These are phyloP conservation scores for Leptinotarsa peninsularis DNA, from an alignment of 2,888 invertebrate genomes.

Conservation along the genomic window DNA sequence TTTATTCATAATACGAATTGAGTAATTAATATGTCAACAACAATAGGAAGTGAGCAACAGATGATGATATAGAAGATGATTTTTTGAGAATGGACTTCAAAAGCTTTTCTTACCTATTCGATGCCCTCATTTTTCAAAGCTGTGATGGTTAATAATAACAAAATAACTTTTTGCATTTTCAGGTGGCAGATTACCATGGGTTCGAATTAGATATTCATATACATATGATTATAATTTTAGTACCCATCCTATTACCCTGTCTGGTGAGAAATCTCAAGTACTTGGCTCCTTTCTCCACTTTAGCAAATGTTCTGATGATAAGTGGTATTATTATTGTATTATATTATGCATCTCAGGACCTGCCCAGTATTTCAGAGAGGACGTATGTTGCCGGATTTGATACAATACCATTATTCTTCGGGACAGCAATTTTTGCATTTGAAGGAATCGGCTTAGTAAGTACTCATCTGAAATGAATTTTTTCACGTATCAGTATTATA, in stretches of 20 bases:
- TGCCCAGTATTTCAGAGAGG: slow-evolving; percentile 75
- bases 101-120: too few species aligned
- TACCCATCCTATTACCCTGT: slow-evolving; percentile 80
- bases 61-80: too few species aligned
- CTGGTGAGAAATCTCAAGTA: slow-evolving; percentile 83
- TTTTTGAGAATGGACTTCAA: too few species aligned
- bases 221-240: slow-evolving; percentile 79
- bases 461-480: neutral
- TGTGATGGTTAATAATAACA: too few species aligned
- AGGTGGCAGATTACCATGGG: slow-evolving; percentile 78
- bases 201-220: slow-evolving; percentile 74
- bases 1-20: too few species aligned
- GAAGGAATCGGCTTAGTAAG: slow-evolving; percentile 93
- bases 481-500: too few species aligned
- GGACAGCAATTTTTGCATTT: slow-evolving; percentile 95
- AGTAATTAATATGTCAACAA: too few species aligned
- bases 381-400: slow-evolving; percentile 72
- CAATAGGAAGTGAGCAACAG: too few species aligned
- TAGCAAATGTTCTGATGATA: slow-evolving; percentile 83
- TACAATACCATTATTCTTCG: slow-evolving; percentile 88
- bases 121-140: too few species aligned
- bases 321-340: slow-evolving; percentile 82
- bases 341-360: slow-evolving; percentile 78
- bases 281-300: slow-evolving; percentile 80
- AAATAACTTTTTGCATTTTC: slow-evolving; percentile 48